Evolutionary conservation across 2,888 invertebrate genomes (phyloP).

Genomic region (Scaptomyza reducta): DNA sequence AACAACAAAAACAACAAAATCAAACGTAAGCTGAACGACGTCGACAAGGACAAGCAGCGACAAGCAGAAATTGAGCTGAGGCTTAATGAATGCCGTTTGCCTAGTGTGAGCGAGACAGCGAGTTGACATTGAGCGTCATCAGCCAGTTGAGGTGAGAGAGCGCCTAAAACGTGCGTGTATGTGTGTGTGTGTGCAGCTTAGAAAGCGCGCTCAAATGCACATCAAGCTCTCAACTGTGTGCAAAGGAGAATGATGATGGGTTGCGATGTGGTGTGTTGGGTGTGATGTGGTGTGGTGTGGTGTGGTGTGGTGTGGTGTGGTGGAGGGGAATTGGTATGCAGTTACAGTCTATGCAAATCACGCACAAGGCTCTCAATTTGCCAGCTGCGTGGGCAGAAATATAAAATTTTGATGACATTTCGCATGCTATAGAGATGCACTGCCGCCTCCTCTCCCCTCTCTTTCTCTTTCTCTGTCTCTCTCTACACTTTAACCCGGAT

Average conservation of each 20-base stretch:
- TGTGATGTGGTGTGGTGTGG: neutral
- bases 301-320: neutral
- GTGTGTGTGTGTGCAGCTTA: constrained; percentile 41
- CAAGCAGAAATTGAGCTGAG: constrained; percentile 60
- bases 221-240: constrained; percentile 13
- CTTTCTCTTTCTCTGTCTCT: neutral
- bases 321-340: neutral
- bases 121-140: neutral
- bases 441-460: neutral
- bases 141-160: neutral
- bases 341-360: constrained; percentile 52
- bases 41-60: constrained; percentile 54
- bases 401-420: constrained; percentile 42
- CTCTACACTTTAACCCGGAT: too few relatives aligned
- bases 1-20: constrained; percentile 6
- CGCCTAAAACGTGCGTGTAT: neutral
- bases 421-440: neutral
- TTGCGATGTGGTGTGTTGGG: neutral
- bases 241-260: too few relatives aligned
- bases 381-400: constrained; percentile 48
- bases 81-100: constrained; percentile 59
- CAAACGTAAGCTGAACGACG: constrained; percentile 42
- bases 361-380: constrained; percentile 49
- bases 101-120: constrained; percentile 1
- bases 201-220: constrained; percentile 61